These are phyloP conservation scores for Piscicola geometra DNA, from an alignment of 2,888 invertebrate species.

Conservation along the genomic window DNA sequence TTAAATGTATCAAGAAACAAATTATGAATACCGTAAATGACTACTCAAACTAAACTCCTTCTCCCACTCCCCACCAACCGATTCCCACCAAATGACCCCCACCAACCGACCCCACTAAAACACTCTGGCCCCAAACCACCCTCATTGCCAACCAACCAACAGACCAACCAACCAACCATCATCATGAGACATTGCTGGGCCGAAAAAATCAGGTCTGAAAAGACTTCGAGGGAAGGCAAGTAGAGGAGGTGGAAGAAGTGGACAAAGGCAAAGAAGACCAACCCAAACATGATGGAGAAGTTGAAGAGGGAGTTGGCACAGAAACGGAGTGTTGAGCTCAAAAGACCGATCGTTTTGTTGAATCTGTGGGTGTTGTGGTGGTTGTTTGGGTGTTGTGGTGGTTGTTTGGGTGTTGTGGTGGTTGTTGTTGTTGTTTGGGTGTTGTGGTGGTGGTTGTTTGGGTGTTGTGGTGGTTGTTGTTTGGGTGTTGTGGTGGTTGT, in stretches of 20 bases:
- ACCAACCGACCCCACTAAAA: neutral
- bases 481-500: too few species aligned
- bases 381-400: too few species aligned
- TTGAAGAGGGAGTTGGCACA: conserved; percentile 49
- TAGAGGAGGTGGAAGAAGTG: conserved; percentile 54
- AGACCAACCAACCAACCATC: conserved; percentile 54
- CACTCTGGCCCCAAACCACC: neutral
- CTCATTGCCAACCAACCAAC: too few species aligned
- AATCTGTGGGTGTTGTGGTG: neutral
- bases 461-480: too few species aligned
- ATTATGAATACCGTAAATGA: too few species aligned
- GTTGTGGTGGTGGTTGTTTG: too few species aligned
- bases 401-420: too few species aligned
- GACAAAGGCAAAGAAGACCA: conserved; percentile 55
- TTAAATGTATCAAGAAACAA: too few species aligned
- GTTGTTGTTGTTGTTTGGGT: too few species aligned
- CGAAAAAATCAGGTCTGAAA: conserved; percentile 46
- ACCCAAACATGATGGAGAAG: conserved; percentile 54
- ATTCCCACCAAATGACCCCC: neutral
- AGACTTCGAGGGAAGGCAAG: conserved; percentile 45
- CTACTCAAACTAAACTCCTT: too few species aligned
- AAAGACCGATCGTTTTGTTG: conserved; percentile 33
- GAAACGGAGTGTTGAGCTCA: conserved; percentile 50
- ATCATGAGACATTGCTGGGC: conserved; percentile 52
- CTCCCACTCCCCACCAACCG: neutral